A percentile compares a stretch with the other conserved stretches of the same genome.
Conservation (phyloP, 2,797 vertebrate genomes). For the Kryptopterus vitreolus region DNA sequence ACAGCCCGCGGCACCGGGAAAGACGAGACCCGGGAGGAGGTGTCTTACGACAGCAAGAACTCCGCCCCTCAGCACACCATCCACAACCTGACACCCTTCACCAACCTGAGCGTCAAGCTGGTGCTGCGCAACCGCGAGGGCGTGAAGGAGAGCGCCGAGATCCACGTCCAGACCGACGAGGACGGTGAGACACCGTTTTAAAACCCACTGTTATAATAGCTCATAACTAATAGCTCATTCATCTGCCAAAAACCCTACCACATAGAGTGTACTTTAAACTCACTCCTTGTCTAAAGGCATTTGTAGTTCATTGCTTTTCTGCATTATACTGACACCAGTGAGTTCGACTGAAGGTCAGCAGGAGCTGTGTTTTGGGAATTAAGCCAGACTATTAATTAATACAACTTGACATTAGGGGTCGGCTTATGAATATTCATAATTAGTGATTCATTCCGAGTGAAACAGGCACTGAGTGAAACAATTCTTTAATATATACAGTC, state of each 20-base stretch:
- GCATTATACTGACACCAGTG: neutral
- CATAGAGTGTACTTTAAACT: neutral
- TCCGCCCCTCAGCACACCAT: constrained; percentile 91
- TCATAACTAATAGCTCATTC: neutral
- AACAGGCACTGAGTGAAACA: neutral
- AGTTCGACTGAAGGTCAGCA: too few species aligned
- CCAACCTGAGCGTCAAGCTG: constrained; percentile 92
- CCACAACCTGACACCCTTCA: constrained; percentile 90
- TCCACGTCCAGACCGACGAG: constrained; percentile 93
- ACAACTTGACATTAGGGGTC: neutral
- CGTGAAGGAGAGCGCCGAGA: constrained; percentile 88
- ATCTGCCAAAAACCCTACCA: neutral
- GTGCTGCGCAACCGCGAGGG: constrained; percentile 92
- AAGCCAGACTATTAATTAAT: neutral
- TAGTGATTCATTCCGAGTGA: neutral
- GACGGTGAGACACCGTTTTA: constrained; percentile 88
- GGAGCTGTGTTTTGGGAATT: constrained; percentile 1
- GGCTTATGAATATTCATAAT: neutral
- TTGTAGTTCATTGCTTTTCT: neutral
- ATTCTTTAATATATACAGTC: neutral
- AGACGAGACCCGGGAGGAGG: constrained; percentile 90
- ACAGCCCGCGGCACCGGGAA: constrained; percentile 82
- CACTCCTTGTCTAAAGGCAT: neutral
- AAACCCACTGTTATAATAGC: too few species aligned
- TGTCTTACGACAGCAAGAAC: constrained; percentile 86